Evolutionary conservation across 2,113 vertebrate genomes (phyloP).

Genomic region (Passer domesticus): DNA sequence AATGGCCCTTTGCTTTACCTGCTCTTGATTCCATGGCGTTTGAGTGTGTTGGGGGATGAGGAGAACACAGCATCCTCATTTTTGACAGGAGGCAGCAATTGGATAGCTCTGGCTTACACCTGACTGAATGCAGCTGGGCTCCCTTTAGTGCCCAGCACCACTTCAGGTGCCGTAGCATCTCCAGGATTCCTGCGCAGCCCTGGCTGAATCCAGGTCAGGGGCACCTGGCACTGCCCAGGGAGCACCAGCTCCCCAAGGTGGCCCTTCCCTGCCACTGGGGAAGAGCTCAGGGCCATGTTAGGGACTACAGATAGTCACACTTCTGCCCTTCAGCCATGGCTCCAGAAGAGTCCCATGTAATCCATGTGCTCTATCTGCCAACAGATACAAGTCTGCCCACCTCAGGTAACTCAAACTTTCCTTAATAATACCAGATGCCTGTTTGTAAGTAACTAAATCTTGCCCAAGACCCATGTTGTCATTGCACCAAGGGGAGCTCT

Average conservation of each 20-base stretch:
- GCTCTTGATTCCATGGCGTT: neutral
- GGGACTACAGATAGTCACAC: neutral
- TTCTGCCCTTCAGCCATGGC: neutral
- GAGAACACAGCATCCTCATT: neutral
- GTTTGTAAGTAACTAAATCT: neutral
- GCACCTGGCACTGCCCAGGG: neutral
- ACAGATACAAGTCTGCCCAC: neutral
- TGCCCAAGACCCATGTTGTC: neutral
- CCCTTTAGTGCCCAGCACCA: neutral
- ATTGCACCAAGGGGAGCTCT: neutral
- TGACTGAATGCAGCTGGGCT: neutral
- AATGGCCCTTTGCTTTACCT: neutral
- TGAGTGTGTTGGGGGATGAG: fast-evolving
- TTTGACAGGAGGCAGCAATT: neutral
- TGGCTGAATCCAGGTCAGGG: neutral
- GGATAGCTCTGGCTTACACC: neutral
- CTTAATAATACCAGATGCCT: neutral
- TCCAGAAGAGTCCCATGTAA: neutral
- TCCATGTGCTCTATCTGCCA: neutral
- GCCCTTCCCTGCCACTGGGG: neutral
- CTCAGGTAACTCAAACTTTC: fast-evolving
- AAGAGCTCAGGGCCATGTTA: neutral
- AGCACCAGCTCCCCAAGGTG: neutral
- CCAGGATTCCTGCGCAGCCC: fast-evolving
- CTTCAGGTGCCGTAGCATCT: neutral